Conservation (phyloP, 23 tunicate species). For the Halocynthia aurantium region DNA sequence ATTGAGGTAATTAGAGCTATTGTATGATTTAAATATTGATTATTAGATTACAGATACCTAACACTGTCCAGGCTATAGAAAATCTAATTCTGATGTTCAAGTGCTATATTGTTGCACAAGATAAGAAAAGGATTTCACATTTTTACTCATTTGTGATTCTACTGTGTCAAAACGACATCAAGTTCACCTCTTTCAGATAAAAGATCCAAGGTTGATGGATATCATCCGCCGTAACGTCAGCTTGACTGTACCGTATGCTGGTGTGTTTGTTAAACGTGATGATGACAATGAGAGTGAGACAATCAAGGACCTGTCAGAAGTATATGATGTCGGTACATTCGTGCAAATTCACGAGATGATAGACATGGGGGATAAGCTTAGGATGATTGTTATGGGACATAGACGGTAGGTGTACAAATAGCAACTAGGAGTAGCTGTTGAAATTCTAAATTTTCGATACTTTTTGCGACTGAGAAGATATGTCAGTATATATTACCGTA, state of each 20-base stretch:
- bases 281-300: constrained; percentile 70
- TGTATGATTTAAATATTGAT: too few relatives aligned
- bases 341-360: constrained; percentile 91
- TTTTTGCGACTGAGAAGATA: too few relatives aligned
- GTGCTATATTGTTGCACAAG: too few relatives aligned
- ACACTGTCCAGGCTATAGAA: too few relatives aligned
- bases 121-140: neutral
- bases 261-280: constrained; percentile 86
- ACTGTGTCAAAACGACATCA: neutral
- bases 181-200: constrained; percentile 22
- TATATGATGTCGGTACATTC: constrained; percentile 87
- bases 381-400: constrained; percentile 98
- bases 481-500: too few relatives aligned
- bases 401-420: constrained; percentile 34
- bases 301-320: constrained; percentile 48
- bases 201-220: constrained; percentile 75
- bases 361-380: constrained; percentile 84
- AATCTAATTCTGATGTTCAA: too few relatives aligned
- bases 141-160: neutral
- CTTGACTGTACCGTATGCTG: constrained; percentile 90
- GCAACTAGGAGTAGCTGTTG: too few relatives aligned
- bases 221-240: constrained; percentile 64
- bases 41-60: too few relatives aligned
- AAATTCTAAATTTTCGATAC: too few relatives aligned
- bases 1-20: constrained; percentile 47